phyloP scores from a whole-genome alignment of 2,797 vertebrate species.

The Benthosema pterotum region DNA sequence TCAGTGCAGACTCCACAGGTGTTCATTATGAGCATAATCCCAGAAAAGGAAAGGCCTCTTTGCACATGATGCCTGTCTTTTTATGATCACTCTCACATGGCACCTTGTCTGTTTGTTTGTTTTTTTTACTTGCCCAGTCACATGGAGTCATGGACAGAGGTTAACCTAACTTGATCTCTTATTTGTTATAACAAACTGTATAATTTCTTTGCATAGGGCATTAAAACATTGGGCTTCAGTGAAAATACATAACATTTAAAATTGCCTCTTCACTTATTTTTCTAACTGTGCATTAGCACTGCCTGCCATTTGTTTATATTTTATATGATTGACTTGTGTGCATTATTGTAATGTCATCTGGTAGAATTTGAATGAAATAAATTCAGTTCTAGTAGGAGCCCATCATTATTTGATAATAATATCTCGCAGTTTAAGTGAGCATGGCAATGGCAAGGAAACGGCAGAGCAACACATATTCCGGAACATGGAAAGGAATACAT shows the following conservation, averaged over 20 bases:
- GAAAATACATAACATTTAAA: not conserved
- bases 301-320: not conserved
- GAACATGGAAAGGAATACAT: too few relatives aligned
- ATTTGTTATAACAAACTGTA: constrained; percentile 7
- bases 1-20: constrained; percentile 13
- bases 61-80: constrained; percentile 24
- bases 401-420: too few relatives aligned
- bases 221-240: not conserved
- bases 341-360: too few relatives aligned
- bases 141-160: constrained; percentile 41
- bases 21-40: constrained; percentile 18
- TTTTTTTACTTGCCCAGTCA: constrained; percentile 26
- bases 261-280: too few relatives aligned
- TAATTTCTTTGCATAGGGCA: not conserved
- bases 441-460: too few relatives aligned
- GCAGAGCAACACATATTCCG: too few relatives aligned
- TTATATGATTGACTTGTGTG: too few relatives aligned
- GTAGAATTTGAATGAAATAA: too few relatives aligned
- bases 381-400: too few relatives aligned
- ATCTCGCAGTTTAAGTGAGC: too few relatives aligned
- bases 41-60: constrained; percentile 26
- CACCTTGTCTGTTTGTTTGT: constrained; percentile 19
- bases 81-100: constrained; percentile 39
- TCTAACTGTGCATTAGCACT: not conserved
- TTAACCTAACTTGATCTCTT: constrained; percentile 17